These are phyloP conservation scores for Petrolisthes manimaculis DNA, from an alignment of 2,888 invertebrate species.

Conservation along the genomic window DNA sequence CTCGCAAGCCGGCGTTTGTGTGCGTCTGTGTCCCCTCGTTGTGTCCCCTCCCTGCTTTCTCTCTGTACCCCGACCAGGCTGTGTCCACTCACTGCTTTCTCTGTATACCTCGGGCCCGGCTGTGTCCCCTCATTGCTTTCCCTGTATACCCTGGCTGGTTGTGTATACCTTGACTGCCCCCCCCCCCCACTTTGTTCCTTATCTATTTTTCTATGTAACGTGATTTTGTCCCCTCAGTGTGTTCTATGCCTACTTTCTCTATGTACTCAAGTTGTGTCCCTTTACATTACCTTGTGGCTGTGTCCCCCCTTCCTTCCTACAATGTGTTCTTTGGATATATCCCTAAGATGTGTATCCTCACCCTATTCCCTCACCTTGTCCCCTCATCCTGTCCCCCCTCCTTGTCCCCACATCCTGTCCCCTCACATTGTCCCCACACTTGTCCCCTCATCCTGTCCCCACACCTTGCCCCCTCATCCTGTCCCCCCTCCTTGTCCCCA, in stretches of 20 bases:
- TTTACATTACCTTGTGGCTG: too few relatives aligned
- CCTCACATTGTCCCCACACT: too few relatives aligned
- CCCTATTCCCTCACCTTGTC: too few relatives aligned
- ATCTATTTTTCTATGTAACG: not conserved
- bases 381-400: too few relatives aligned
- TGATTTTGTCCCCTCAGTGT: not conserved
- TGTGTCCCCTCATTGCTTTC: not conserved
- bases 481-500: not conserved
- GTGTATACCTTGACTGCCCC: not conserved
- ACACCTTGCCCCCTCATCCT: too few relatives aligned
- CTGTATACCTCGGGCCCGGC: not conserved
- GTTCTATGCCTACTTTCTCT: not conserved
- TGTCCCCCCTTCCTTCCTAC: too few relatives aligned
- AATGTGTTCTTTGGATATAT: too few relatives aligned
- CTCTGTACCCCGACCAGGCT: not conserved
- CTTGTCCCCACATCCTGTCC: too few relatives aligned
- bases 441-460: too few relatives aligned
- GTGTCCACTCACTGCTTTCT: not conserved
- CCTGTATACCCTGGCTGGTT: not conserved
- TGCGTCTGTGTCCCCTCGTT: not conserved
- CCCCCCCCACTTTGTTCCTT: not conserved
- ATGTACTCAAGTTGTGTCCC: too few relatives aligned
- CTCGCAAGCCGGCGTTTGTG: not conserved
- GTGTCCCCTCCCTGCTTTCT: not conserved
- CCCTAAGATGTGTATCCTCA: too few relatives aligned